Evolutionary conservation across 1,140 invertebrate species (phyloP).

Genomic region (Scylla paramamosain): DNA sequence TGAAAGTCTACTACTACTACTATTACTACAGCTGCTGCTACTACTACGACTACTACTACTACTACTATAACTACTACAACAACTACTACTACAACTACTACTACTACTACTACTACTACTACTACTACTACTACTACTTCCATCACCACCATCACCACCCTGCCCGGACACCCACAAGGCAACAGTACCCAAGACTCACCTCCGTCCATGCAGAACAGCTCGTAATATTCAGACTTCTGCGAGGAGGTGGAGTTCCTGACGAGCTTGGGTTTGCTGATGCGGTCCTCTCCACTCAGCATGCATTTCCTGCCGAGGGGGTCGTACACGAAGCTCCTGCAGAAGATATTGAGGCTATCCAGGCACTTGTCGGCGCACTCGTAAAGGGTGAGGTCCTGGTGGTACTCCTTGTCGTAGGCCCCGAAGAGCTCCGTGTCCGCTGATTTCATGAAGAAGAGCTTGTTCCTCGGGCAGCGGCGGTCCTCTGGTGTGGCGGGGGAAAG

Average conservation of each 20-base stretch:
- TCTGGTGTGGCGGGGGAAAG: slow-evolving; percentile 82
- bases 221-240: slow-evolving; percentile 81
- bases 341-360: slow-evolving; percentile 90
- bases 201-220: slow-evolving; percentile 79
- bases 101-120: not conserved
- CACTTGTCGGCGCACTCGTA: slow-evolving; percentile 92
- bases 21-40: not conserved
- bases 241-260: slow-evolving; percentile 87
- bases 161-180: no score
- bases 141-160: no score
- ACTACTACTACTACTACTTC: not conserved
- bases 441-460: slow-evolving; percentile 91
- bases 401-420: slow-evolving; percentile 92
- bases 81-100: not conserved
- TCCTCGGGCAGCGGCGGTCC: slow-evolving; percentile 89
- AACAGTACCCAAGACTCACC: slow-evolving; percentile 75
- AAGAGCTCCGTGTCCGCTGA: slow-evolving; percentile 93
- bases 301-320: slow-evolving; percentile 92
- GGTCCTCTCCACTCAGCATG: slow-evolving; percentile 93
- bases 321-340: slow-evolving; percentile 94
- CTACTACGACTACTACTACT: slow-evolving; percentile 32
- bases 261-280: slow-evolving; percentile 91
- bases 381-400: slow-evolving; percentile 90
- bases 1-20: slow-evolving; percentile 4
- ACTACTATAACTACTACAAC: slow-evolving; percentile 34